Evolutionary conservation across 2,888 invertebrate genomes (phyloP), one percentile per base, ranked within the genome.

Genomic region (Sepioteuthis lessoniana): DNA sequence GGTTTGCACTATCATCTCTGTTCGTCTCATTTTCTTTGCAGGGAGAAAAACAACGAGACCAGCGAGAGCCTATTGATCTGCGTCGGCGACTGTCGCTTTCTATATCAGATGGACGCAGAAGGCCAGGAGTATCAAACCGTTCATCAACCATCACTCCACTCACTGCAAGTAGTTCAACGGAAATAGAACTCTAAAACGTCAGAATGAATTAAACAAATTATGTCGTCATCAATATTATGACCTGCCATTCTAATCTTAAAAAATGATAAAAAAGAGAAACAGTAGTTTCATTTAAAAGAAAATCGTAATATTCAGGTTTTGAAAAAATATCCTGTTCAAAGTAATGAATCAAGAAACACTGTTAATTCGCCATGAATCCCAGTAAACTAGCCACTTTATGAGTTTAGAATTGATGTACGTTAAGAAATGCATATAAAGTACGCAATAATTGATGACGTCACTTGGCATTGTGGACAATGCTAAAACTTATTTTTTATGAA

Each of bases 171-270:
- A 35, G 76, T 35, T n/a, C 1, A 4, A 76, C 10, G n/a, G 19
- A n/a, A n/a, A 35, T 28, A 55, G 21, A 55, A 55, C 5, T 2
- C 21, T 21, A 55, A 25, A 16, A 76, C 76, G 76, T 76, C 76
- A 76, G n/a, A 76, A 76, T 76, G n/a, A 76, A 13, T 76, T 25
- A n/a, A 76, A n/a, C n/a, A 76, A 31, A 76, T 76, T n/a, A 76
- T 35, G 76, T 76, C 76, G n/a, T 76, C 76, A 76, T n/a, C 76
- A 76, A n/a, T 35, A n/a, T 76, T 76, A 76, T 76, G 76, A 76
- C 76, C 19, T n/a, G n/a, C n/a, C 35, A 76, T 76, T 76, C 76
- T 8, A 13, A 35, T 76, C 16, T 55, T 55, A 55, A 42, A 42
- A 3, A 42, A 42, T 42, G 42, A 7, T 42, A 3, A 42, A 3